Evolutionary conservation across 2,797 vertebrate genomes (phyloP).

Genomic region (Squalus acanthias): DNA sequence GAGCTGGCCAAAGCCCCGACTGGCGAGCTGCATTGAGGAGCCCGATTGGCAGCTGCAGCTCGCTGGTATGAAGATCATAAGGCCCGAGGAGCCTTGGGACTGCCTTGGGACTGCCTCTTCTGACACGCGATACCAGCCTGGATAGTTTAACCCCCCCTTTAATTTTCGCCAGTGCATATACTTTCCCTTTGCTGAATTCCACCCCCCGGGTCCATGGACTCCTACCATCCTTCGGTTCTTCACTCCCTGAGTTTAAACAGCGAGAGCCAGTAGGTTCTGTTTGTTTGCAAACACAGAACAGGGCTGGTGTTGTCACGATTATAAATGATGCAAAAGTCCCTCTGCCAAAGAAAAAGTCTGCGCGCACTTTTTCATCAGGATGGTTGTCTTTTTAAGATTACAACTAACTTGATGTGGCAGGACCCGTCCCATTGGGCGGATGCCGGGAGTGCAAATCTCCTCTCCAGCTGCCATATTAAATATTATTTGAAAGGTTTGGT

Average conservation of each 20-base stretch:
- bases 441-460: background rate
- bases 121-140: background rate
- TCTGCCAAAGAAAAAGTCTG: background rate
- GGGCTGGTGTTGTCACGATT: background rate
- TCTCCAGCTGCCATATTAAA: background rate
- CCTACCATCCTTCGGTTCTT: background rate
- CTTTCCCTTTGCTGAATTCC: background rate
- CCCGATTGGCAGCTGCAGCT: background rate
- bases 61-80: background rate
- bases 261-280: background rate
- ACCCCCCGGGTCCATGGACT: background rate
- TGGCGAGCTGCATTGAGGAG: background rate
- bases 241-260: background rate
- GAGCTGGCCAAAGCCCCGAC: background rate
- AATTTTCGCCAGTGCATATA: background rate
- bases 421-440: background rate
- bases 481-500: slow-evolving; percentile 3
- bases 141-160: background rate
- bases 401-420: background rate
- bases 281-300: background rate
- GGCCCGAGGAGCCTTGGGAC: background rate
- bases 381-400: no score
- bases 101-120: background rate
- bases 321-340: background rate
- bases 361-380: background rate